Evolutionary conservation across 1,140 invertebrate species (phyloP).

Genomic region (Schlechtendalia chinensis): DNA sequence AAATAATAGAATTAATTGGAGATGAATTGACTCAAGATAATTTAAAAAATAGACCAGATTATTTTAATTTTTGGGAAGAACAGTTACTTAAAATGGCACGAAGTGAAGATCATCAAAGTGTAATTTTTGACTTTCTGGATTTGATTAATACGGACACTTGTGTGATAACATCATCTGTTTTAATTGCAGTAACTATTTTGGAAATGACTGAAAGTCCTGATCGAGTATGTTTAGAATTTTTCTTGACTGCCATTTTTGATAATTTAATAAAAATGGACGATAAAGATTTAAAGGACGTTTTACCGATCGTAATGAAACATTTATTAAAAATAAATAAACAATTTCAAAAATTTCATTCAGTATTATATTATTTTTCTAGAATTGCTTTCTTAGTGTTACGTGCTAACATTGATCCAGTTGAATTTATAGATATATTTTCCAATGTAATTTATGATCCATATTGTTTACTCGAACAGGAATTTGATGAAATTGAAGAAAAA

Average conservation of each 20-base stretch:
- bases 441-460: constrained; percentile 21
- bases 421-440: background rate
- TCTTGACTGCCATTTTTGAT: background rate
- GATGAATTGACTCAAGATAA: background rate
- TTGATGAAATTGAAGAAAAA: constrained; percentile 11
- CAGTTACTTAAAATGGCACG: constrained; percentile 2
- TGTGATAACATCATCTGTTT: background rate
- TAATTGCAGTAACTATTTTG: background rate
- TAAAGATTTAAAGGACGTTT: background rate
- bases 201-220: constrained; percentile 18
- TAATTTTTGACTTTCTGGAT: constrained; percentile 30
- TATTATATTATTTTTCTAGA: constrained; percentile 23
- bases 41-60: background rate
- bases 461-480: constrained; percentile 27
- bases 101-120: background rate
- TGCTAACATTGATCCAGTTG: background rate
- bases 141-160: background rate
- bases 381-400: constrained; percentile 5
- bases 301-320: background rate
- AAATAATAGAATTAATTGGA: background rate
- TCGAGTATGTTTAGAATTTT: constrained; percentile 1
- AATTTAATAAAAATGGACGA: background rate
- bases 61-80: constrained; percentile 24
- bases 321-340: constrained; percentile 26
- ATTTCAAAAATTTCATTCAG: background rate